A percentile compares a stretch with the other conserved stretches of the same genome.
Evolutionary conservation across 2,888 invertebrate genomes (phyloP).

Genomic region (Dryococelus australis): DNA sequence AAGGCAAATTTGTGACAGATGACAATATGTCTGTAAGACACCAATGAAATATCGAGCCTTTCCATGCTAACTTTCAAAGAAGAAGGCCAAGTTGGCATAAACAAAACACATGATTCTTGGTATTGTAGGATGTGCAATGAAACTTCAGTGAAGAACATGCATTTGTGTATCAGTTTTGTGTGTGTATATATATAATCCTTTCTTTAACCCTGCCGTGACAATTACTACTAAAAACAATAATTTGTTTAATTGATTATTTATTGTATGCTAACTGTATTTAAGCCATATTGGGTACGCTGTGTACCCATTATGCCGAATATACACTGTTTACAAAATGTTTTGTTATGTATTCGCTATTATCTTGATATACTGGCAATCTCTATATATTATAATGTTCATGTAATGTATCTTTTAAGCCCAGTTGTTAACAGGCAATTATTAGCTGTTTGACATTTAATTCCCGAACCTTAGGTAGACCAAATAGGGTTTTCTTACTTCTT

Average conservation of each 20-base stretch:
- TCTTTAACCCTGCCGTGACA: neutral
- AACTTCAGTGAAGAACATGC: neutral
- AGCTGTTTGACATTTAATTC: neutral
- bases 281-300: neutral
- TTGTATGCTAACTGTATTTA: neutral
- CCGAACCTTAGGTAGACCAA: neutral
- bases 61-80: neutral
- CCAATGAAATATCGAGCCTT: too few species aligned
- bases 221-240: neutral
- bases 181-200: neutral
- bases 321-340: neutral
- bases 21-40: too few species aligned
- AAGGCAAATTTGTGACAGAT: neutral
- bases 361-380: neutral
- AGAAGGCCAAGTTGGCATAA: neutral
- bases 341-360: neutral
- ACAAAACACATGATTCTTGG: neutral
- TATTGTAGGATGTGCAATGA: neutral
- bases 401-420: neutral
- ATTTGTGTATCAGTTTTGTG: neutral
- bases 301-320: neutral
- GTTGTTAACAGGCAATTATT: neutral
- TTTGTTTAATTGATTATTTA: neutral
- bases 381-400: neutral
- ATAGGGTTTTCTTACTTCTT: too few species aligned